Conservation (phyloP, 2,797 vertebrate genomes). For the Pogoniulus pusillus region DNA sequence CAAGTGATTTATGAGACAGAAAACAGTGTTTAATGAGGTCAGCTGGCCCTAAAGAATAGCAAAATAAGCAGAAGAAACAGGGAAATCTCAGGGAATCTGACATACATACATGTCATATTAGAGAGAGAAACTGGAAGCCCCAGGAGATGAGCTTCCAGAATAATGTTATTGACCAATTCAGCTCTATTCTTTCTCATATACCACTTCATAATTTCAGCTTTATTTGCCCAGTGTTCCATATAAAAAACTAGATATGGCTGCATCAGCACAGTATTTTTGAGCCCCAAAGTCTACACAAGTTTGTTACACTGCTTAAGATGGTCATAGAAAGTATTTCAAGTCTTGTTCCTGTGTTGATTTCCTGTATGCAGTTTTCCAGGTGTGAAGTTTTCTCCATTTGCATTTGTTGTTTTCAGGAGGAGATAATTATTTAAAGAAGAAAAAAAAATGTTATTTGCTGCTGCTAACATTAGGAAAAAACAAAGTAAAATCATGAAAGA, state of each 20-base stretch:
- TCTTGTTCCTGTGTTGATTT: not conserved
- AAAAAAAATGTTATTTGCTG: too few species aligned
- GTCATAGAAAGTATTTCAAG: not conserved
- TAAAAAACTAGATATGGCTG: not conserved
- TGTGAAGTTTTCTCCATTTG: not conserved
- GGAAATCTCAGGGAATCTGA: not conserved
- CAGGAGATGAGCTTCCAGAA: not conserved
- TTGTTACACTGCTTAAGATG: not conserved
- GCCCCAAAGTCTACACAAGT: not conserved
- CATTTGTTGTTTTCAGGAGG: not conserved
- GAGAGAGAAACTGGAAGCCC: not conserved
- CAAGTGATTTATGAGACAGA: slow-evolving; percentile 19
- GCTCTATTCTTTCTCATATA: not conserved
- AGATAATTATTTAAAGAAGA: too few species aligned
- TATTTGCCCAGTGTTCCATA: not conserved
- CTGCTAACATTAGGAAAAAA: not conserved
- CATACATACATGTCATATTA: not conserved
- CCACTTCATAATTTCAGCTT: not conserved
- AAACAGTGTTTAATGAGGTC: slow-evolving; percentile 24
- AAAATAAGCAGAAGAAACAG: slow-evolving; percentile 13
- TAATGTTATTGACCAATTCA: not conserved
- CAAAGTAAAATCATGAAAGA: not conserved
- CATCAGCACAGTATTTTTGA: not conserved
- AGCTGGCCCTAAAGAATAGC: not conserved
- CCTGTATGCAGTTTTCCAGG: not conserved